These are phyloP conservation scores for Drosophila rhopaloa DNA, from an alignment of 1,140 invertebrate species.

Conservation along the genomic window DNA sequence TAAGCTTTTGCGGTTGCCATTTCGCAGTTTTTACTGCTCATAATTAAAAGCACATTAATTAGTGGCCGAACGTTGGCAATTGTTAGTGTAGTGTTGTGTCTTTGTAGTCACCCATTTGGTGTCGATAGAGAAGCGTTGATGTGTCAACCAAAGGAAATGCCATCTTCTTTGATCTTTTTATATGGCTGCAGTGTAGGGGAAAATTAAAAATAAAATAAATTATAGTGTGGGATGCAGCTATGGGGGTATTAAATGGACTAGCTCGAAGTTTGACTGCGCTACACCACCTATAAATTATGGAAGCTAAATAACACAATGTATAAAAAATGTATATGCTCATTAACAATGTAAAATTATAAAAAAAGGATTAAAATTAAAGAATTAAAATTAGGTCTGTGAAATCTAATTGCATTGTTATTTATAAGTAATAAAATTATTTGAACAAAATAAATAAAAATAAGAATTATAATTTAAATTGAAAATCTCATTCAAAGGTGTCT, in stretches of 20 bases:
- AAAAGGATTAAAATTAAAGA: too few relatives aligned
- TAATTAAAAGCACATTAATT: conserved; percentile 83
- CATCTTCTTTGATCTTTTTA: conserved; percentile 73
- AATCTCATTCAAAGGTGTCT: too few relatives aligned
- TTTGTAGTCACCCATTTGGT: conserved; percentile 66
- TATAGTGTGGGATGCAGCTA: conserved; percentile 24
- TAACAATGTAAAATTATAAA: too few relatives aligned
- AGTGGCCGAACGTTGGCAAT: conserved; percentile 37
- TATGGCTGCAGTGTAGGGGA: conserved; percentile 27
- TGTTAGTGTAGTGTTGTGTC: conserved; percentile 8
- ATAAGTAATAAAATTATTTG: too few relatives aligned
- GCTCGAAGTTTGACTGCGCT: not conserved
- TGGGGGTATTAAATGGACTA: not conserved
- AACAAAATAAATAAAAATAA: too few relatives aligned
- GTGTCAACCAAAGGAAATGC: conserved; percentile 68
- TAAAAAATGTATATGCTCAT: too few relatives aligned
- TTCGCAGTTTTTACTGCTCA: conserved; percentile 42
- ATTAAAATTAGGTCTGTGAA: too few relatives aligned
- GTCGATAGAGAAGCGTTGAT: conserved; percentile 78
- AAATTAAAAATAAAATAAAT: conserved; percentile 31
- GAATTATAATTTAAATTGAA: too few relatives aligned
- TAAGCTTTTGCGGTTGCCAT: conserved; percentile 73
- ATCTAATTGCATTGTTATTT: not conserved
- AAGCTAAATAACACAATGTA: too few relatives aligned
- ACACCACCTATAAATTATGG: not conserved